Base-by-base conservation (phyloP, 2,888 invertebrate species). In the Troides helena region DNA sequence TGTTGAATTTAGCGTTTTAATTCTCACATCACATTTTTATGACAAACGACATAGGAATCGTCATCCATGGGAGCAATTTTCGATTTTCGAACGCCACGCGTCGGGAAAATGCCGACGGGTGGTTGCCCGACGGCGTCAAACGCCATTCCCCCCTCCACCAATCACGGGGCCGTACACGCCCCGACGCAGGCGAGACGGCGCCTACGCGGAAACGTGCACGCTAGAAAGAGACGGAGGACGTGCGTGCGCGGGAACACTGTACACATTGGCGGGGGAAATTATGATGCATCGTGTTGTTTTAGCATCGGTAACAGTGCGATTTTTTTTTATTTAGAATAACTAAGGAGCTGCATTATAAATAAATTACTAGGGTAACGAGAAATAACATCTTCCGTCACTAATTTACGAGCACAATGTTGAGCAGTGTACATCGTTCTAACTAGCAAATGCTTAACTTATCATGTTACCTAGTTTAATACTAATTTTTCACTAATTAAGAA, bases 201-300 rank as follows among this genome's bases (percentile, higher is more conserved):
- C 21, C 56, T 71, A 84, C 84, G 23, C 72, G 81, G 80, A 39
- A 60, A 30, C 39, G 21, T 12, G 10, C 4, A 67, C 53, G 82
- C 14, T 6, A 72, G 83, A 88, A 64, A 74, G 79, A 74, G 86
- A 87, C 72, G 71, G 80, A 77, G 69, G 75, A 75, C 75, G 80
- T 85, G 89, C 90, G 88, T 91, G 88, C 88, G 67, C 70, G 67
- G 67, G 67, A 67, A 70, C 30, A 67, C 86, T 86, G 85, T 85
- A 86, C 82, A 81, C 65, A 80, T 77, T 78, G 81, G 81, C 82
- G 85, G 87, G 87, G 85, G 89, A 87, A 90, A 88, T 70, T 89
- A 90, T 89, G 91, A 91, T 92, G 90, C 92, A 92, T 90, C 86
- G 85, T 87, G 89, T 88, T 91, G 89, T 91, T 90, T 89, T 87